Percentiles rank a stretch among this genome's conserved stretches.
phyloP scores from a whole-genome alignment of 2,113 vertebrate species.

The Halcyon malimbica region DNA sequence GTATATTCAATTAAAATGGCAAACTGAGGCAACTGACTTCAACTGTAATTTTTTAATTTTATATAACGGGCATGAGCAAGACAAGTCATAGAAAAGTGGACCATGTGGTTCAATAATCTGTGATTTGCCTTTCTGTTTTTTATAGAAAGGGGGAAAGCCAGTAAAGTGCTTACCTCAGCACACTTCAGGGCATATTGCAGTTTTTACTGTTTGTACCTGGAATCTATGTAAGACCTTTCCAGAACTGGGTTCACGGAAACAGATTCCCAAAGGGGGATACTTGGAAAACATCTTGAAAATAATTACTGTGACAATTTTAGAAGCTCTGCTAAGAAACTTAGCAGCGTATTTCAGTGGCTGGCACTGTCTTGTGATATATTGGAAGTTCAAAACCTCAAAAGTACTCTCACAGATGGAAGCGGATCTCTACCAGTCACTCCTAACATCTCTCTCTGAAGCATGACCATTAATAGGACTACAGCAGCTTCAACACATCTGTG shows the following conservation, averaged over 20 bases:
- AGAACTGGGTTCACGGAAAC: not conserved
- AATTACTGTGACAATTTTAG: not conserved
- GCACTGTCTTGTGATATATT: not conserved
- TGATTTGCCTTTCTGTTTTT: not conserved
- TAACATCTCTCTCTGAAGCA: not conserved
- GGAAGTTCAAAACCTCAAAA: conserved; percentile 20
- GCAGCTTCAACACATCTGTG: not conserved
- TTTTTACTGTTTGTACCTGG: not conserved
- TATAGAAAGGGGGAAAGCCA: not conserved
- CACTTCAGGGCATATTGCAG: not conserved
- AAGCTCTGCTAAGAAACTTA: conserved; percentile 24
- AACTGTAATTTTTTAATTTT: not conserved
- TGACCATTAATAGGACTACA: not conserved
- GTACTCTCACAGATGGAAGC: not conserved
- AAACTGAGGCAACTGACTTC: not conserved
- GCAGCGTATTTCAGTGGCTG: not conserved
- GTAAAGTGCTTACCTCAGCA: not conserved
- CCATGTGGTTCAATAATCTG: not conserved
- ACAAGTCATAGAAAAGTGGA: not conserved
- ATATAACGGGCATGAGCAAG: not conserved
- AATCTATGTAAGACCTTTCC: conserved; percentile 6
- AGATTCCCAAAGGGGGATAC: not conserved
- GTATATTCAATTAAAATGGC: not conserved
- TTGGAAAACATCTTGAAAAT: conserved; percentile 28
- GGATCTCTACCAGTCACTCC: not conserved